Evolutionary conservation across 1,140 invertebrate species (phyloP), one percentile per base, ranked within the genome.

Genomic region (Macrobrachium nipponense): DNA sequence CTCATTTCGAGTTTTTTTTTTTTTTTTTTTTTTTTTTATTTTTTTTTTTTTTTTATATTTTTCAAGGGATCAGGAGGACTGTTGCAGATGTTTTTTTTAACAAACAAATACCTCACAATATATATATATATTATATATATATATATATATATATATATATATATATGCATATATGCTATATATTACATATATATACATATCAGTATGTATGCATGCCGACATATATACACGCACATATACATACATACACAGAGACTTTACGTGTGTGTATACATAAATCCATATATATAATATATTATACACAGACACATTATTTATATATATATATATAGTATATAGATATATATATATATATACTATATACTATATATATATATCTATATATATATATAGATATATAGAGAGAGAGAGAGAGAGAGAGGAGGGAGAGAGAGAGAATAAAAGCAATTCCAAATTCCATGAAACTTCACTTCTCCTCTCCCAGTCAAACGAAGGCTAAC

Each of bases 321-420:
- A 68, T 4, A 68, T 7, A 68, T 27, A 68, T n/a, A 68, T n/a
- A n/a, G 5, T 10, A 7, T 51, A 51, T 51, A 51, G 0, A 51
- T 12, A 51, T 51, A 7, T 12, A 51, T 51, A 51, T 51, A 51
- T 36, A 68, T n/a, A 68, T n/a, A 68, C 7, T 2, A 68, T n/a
- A 68, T n/a, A 68, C 7, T 20, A 68, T n/a, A 68, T n/a, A 68
- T n/a, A 68, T n/a, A 68, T n/a, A 68, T n/a, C 20, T 12, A n/a
- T n/a, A 68, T 17, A 68, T 27, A 68, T 17, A 68, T 27, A 68
- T 17, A 68, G 11, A 68, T 17, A 68, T 27, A 68, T 17, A 68
- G 27, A 36, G 27, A 36, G 27, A 36, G 27, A 36, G 27, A 36
- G 27, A 36, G 27, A 36, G 27, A 36, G 27, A 36, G 27, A 36